phyloP scores from a whole-genome alignment of 2,888 invertebrate species.

The Liodrosophila aerea region DNA sequence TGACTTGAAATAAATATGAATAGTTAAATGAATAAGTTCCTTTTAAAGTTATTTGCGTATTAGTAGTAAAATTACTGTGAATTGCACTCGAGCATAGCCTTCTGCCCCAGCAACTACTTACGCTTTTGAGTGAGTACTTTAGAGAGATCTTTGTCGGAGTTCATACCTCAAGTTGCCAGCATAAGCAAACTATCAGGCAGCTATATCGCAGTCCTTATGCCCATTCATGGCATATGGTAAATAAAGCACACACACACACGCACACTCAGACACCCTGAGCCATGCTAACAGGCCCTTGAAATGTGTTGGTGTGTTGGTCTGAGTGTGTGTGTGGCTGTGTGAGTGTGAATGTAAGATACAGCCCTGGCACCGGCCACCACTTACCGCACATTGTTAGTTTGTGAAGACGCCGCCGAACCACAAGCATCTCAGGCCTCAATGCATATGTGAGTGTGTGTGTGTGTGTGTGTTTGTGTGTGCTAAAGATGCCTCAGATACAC shows the following conservation, averaged over 20 bases:
- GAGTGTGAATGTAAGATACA: constrained; percentile 21
- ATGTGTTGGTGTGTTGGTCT: constrained; percentile 32
- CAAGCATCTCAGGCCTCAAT: constrained; percentile 42
- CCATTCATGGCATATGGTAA: constrained; percentile 64
- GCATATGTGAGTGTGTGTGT: constrained; percentile 31
- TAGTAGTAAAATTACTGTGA: too few relatives aligned
- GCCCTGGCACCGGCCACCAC: constrained; percentile 25
- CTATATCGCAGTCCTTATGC: constrained; percentile 44
- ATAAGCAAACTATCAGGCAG: constrained; percentile 24
- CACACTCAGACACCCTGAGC: constrained; percentile 21
- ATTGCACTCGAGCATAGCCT: too few relatives aligned
- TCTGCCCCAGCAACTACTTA: neutral
- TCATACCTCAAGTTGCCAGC: constrained; percentile 22
- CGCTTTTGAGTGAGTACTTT: constrained; percentile 3
- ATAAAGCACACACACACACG: constrained; percentile 41
- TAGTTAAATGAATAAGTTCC: too few relatives aligned
- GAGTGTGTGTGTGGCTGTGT: constrained; percentile 43
- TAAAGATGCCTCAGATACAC: constrained; percentile 57
- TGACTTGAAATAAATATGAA: neutral
- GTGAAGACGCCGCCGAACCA: constrained; percentile 51
- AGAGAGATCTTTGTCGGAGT: constrained; percentile 30
- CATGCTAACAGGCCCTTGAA: constrained; percentile 55
- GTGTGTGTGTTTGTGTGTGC: constrained; percentile 27
- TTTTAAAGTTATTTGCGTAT: too few relatives aligned
- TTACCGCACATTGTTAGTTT: constrained; percentile 64